Base-by-base conservation (phyloP, 2,113 vertebrate species). In the Ginglymostoma cirratum region DNA sequence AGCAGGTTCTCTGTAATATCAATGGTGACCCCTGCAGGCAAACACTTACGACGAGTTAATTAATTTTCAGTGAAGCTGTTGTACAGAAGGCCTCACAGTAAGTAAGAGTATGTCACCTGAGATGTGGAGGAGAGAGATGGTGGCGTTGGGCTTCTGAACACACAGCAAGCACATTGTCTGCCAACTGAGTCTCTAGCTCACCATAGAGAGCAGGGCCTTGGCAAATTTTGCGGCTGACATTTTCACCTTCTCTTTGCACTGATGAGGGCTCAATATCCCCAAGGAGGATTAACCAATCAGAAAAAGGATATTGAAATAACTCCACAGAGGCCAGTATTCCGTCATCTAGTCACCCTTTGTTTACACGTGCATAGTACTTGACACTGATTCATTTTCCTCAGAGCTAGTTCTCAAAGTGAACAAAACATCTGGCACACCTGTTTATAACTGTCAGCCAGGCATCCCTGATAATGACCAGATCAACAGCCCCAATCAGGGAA, bases 11-110 rank as follows among this genome's bases (percentile, higher is more conserved):
- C 86, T 55, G 86, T 48, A 89, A 89, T 10, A 89, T 89, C 86
- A 55, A 55, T 89, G 48, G 48, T 89, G 48, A 89, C 48, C 45
- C 87, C 52, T 65, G 55, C 52, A 61, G 55, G 55, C 87, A 65
- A 92, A 92, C 55, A 92, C 87, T 92, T 65, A 92, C 3, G 55
- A 61, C 14, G 24, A 27, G 87, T 92, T 61, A 65, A 61, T 92
- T 61, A 92, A 55, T n/a, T 92, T 34, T 92, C 87, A 92, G 87
- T 15, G 30, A 92, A 55, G 52, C 87, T 92, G 87, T 34, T 61
- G 55, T 61, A 65, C 52, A 65, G 87, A 92, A 65, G 55, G 55
- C 65, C 87, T 92, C 87, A 92, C 87, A 92, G 87, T 92, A 1
- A 90, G 30, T 2, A 61, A 61, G 27, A 14, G 14, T n/a, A 65